Evolutionary conservation across 35 echinoderm and acorn worm species (phyloP).

Genomic region (Chiridota heheva): DNA sequence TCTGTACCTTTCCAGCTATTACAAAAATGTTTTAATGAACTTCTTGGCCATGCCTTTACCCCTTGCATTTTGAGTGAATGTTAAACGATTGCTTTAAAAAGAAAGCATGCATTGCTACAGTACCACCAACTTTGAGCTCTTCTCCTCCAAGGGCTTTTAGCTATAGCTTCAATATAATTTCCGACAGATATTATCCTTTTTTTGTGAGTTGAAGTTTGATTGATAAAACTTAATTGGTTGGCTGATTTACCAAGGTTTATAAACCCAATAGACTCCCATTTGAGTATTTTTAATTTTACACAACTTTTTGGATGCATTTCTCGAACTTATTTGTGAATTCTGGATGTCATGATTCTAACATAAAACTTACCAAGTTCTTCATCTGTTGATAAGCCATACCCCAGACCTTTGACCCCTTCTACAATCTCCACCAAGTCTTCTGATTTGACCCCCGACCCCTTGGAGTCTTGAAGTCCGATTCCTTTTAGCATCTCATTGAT

Average conservation of each 20-base stretch:
- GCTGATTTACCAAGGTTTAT: neutral
- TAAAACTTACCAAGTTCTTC: slow-evolving; percentile 74
- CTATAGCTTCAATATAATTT: too few relatives aligned
- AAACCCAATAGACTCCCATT: neutral
- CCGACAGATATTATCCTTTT: too few relatives aligned
- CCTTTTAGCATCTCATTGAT: slow-evolving; percentile 37
- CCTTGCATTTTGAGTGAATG: too few relatives aligned
- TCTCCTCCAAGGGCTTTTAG: too few relatives aligned
- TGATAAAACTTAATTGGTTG: neutral
- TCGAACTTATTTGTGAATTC: neutral
- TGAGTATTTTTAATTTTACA: neutral
- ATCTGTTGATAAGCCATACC: slow-evolving; percentile 69
- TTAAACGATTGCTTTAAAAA: too few relatives aligned
- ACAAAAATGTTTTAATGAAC: too few relatives aligned
- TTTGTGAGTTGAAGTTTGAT: neutral
- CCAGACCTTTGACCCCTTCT: slow-evolving; percentile 64
- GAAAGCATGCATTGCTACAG: too few relatives aligned
- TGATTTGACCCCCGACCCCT: slow-evolving; percentile 7
- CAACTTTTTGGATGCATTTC: neutral
- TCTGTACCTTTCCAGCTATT: too few relatives aligned
- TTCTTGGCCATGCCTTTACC: too few relatives aligned
- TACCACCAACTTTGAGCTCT: too few relatives aligned
- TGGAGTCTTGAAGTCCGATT: slow-evolving; percentile 27
- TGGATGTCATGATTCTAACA: neutral
- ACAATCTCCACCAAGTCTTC: slow-evolving; percentile 67